Evolutionary conservation across 2,797 vertebrate genomes (phyloP).

Genomic region (Triplophysa yarkandensis): DNA sequence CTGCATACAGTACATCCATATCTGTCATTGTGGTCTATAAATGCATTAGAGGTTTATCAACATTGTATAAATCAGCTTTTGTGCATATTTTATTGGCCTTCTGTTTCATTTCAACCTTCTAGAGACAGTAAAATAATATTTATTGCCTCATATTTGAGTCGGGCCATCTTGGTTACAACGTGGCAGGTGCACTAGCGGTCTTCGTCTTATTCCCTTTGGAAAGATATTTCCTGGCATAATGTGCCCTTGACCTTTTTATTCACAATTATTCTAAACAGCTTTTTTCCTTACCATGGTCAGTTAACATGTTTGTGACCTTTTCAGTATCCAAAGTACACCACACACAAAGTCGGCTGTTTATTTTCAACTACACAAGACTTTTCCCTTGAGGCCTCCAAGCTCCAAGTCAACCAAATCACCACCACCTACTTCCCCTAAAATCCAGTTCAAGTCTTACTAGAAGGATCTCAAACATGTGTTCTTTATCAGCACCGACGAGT

Average conservation of each 20-base stretch:
- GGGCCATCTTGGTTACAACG: slow-evolving; percentile 62
- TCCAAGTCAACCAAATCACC: slow-evolving; percentile 69
- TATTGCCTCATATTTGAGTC: slow-evolving; percentile 58
- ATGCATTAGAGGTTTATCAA: background rate
- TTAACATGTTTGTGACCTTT: slow-evolving; percentile 51
- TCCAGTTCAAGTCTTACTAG: slow-evolving; percentile 57
- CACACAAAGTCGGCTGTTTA: slow-evolving; percentile 47
- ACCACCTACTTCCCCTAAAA: slow-evolving; percentile 65
- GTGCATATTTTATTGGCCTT: background rate
- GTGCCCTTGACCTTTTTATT: background rate
- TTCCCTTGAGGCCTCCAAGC: slow-evolving; percentile 56
- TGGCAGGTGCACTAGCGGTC: slow-evolving; percentile 70
- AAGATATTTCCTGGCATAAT: background rate
- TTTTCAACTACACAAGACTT: slow-evolving; percentile 52
- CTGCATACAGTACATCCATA: background rate
- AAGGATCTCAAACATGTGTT: slow-evolving; percentile 73
- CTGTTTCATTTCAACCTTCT: slow-evolving; percentile 24
- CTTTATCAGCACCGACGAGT: slow-evolving; percentile 73
- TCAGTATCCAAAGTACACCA: slow-evolving; percentile 14
- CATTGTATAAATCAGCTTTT: background rate
- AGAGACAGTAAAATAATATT: slow-evolving; percentile 57
- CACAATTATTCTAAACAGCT: slow-evolving; percentile 53
- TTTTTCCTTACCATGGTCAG: slow-evolving; percentile 48
- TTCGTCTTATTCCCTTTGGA: slow-evolving; percentile 62
- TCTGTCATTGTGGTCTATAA: background rate